Conservation (phyloP, 2,113 vertebrate species). For the Rhabdornis inornatus region DNA sequence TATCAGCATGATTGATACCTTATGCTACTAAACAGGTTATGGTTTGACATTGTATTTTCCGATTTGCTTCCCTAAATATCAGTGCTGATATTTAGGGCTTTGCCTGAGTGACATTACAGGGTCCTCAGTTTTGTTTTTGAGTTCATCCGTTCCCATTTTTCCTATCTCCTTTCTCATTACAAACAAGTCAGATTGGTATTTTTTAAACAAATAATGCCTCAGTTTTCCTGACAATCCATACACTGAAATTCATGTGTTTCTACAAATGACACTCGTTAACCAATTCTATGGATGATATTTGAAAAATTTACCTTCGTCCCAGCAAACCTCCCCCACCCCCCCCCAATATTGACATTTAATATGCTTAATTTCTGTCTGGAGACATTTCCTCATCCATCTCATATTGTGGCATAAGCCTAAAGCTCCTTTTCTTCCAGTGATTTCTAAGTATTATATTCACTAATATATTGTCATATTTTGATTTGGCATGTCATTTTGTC, state of each 20-base stretch:
- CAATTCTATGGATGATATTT: background rate
- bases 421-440: background rate
- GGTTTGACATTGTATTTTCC: background rate
- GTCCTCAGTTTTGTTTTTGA: background rate
- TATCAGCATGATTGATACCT: background rate
- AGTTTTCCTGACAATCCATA: background rate
- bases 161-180: background rate
- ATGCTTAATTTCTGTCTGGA: background rate
- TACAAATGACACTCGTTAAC: background rate
- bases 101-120: background rate
- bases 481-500: background rate
- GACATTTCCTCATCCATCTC: background rate
- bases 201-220: background rate
- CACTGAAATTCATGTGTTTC: background rate
- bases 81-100: background rate
- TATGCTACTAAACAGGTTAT: background rate
- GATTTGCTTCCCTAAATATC: background rate
- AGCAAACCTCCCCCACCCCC: rapidly evolving
- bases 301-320: background rate
- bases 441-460: background rate
- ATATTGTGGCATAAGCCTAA: background rate
- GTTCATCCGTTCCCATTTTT: background rate
- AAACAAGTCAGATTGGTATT: background rate
- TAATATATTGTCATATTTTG: background rate
- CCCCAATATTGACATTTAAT: rapidly evolving